Evolutionary conservation across 2,888 invertebrate genomes (phyloP).

Genomic region (Caradrina clavipalpis): DNA sequence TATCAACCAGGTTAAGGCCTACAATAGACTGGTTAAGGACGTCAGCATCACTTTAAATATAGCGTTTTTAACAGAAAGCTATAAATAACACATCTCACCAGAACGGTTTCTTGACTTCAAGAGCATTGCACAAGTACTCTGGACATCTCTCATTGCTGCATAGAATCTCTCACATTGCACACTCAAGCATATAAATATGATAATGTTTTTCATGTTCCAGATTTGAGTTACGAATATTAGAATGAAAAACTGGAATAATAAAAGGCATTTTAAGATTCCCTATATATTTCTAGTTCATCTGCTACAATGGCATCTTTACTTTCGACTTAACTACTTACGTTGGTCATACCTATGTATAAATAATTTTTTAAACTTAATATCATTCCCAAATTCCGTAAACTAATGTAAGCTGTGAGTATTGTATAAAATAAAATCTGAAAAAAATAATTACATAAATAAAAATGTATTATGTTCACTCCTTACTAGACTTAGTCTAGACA

Average conservation of each 20-base stretch:
- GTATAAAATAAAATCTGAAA: constrained; percentile 25
- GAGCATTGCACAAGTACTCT: constrained; percentile 8
- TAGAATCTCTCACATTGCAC: constrained; percentile 30
- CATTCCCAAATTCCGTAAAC: constrained; percentile 5
- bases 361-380: background rate
- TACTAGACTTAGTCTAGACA: background rate
- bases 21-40: no score
- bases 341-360: background rate
- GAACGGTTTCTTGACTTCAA: constrained; percentile 1
- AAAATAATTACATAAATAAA: background rate
- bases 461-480: background rate
- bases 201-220: constrained; percentile 6
- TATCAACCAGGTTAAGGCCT: no score
- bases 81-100: background rate
- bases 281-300: background rate
- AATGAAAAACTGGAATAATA: constrained; percentile 4
- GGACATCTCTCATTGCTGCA: constrained; percentile 24
- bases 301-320: background rate
- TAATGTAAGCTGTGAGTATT: background rate
- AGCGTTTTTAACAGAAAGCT: no score
- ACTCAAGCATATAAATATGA: constrained; percentile 10
- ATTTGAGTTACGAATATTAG: background rate
- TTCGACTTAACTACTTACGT: background rate
- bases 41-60: no score
- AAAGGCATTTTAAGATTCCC: background rate